Base-by-base conservation (phyloP, 2,888 invertebrate genomes). In the Iselma pallidipennis region DNA sequence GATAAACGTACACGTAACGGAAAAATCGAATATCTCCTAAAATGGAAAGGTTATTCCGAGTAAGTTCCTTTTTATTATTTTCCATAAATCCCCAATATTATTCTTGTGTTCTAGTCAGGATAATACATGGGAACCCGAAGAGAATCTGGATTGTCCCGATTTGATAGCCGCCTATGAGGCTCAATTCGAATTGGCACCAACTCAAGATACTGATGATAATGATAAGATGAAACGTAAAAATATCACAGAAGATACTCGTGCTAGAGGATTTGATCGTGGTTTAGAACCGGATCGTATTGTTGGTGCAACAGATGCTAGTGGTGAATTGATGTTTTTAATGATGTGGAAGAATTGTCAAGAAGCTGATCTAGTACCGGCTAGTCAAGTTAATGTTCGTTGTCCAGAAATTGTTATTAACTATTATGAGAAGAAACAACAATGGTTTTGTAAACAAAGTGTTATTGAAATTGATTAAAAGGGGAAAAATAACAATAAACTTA, bases 241-340 rank as follows among this genome's bases (percentile, higher is more conserved):
- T 64, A 78, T 81, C 19, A 77, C 76, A 6, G 82, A 82, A 73
- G 82, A 81, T 65, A 81, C 77, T 51, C 65, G 81, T 72, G 86
- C 88, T 0, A 83, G 91, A 57, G 95, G 95, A 0, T 89, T 95
- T 72, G 91, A 91, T 49, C 82, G 94, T 49, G 90, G 91, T 0
- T 80, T 95, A 7, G 88, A 89, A 64, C 90, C 96, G 25, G 92
- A 95, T 62, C 91, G 90, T 80, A 95, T 96, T 57, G 88, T 96
- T 61, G 96, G 96, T 2, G 95, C 93, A 0, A 95, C 95, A 16
- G 90, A 96, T 76, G 91, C 91, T n/a, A 90, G 89, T 72, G 95
- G 95, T 1, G 91, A 92, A 75, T 84, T 96, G 0, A 92, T 90
- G 86, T 96, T 95, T 78, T 84, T 97, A 25, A 92, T 96, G 76